Base-by-base conservation (phyloP, 2,888 invertebrate genomes). In the Eupithecia subfuscata region DNA sequence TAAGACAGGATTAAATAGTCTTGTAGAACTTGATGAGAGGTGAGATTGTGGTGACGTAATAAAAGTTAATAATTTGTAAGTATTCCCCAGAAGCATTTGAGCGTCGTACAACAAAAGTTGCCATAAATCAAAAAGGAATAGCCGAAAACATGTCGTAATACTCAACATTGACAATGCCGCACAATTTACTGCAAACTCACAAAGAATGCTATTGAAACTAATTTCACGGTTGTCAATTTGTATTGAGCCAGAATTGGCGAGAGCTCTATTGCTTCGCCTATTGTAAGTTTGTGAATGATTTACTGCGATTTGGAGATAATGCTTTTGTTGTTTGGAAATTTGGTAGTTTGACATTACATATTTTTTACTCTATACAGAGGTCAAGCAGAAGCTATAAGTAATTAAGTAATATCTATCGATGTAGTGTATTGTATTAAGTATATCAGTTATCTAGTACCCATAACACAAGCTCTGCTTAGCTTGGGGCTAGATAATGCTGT, bases 211-310 rank as follows among this genome's bases (percentile, higher is more conserved):
- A 80, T 79, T 75, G 80, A 77, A 78, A 84, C 83, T 84, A 86
- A 86, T 86, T 86, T 84, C 78, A 84, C 85, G 86, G 81, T 81
- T 86, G 85, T 86, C 86, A 84, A 82, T 74, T 77, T 80, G 78
- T 78, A 81, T 84, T 79, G 80, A 78, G 78, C 71, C 45, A 76
- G 73, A 80, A 77, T 78, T 77, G 79, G 80, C 77, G 45, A 74
- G 74, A 65, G 75, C 77, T 78, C 75, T 74, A 69, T 76, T 63
- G 67, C 37, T 67, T 64, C 14, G 60, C 70, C 70, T 73, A 18
- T 72, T 76, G 75, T 67, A 45, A 48, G n/a, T 70, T 43, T 64
- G 43, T 48, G 64, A 71, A 45, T 70, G 65, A 73, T 76, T 70
- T 68, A 70, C 48, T 37, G 56, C 52, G 14, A 56, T 56, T 56